Evolutionary conservation across 2,888 invertebrate species (phyloP).

Genomic region (Drosophila neonasuta): DNA sequence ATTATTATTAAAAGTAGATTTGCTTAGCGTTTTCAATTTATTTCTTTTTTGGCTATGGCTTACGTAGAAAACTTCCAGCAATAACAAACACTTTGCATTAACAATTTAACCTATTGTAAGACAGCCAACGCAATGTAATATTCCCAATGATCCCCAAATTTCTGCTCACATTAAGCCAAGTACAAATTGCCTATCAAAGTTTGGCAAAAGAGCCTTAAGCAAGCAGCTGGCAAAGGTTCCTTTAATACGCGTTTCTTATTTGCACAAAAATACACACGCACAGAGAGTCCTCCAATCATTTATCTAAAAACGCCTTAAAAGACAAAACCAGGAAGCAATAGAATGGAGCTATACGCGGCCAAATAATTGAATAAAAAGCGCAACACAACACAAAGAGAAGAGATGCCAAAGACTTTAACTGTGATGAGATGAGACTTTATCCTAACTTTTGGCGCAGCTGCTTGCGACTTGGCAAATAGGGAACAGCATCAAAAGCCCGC

Average conservation of each 20-base stretch:
- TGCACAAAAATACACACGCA: slow-evolving; percentile 5
- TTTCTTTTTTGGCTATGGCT: background rate
- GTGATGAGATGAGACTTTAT: slow-evolving; percentile 56
- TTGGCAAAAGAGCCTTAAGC: slow-evolving; percentile 49
- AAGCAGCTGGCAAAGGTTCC: slow-evolving; percentile 42
- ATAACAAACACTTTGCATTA: slow-evolving; percentile 6
- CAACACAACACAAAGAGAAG: slow-evolving; percentile 55
- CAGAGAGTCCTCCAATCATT: slow-evolving; percentile 51
- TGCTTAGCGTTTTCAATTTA: background rate
- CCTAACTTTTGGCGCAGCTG: slow-evolving; percentile 67
- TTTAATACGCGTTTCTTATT: slow-evolving; percentile 37
- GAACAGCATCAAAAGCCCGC: slow-evolving; percentile 47
- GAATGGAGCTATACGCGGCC: slow-evolving; percentile 22
- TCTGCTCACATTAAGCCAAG: slow-evolving; percentile 44
- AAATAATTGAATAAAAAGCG: slow-evolving; percentile 57
- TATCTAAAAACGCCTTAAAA: slow-evolving; percentile 45
- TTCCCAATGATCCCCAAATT: slow-evolving; percentile 51
- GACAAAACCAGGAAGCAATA: slow-evolving; percentile 19
- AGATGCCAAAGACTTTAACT: slow-evolving; percentile 61
- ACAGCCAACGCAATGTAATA: slow-evolving; percentile 38
- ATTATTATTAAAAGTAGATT: too few species aligned
- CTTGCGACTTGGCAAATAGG: background rate
- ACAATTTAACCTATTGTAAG: slow-evolving; percentile 11
- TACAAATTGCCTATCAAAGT: slow-evolving; percentile 62
- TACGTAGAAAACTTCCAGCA: background rate